These are phyloP conservation scores for Cathartes aura DNA, from an alignment of 2,113 vertebrate species.

Conservation along the genomic window DNA sequence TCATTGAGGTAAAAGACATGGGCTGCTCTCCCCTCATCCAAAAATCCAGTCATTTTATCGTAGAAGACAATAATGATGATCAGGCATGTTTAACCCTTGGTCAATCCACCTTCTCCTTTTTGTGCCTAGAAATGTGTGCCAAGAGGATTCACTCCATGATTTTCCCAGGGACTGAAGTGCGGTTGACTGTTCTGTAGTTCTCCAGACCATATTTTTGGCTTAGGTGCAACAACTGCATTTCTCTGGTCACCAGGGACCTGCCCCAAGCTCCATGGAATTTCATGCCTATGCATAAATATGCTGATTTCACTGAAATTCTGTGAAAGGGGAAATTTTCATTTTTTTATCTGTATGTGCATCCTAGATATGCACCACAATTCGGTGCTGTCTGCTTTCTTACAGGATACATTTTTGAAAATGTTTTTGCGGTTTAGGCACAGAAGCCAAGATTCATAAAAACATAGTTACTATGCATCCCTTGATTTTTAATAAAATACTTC, in stretches of 20 bases:
- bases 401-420: not conserved
- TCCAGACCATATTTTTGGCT: not conserved
- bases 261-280: not conserved
- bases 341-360: not conserved
- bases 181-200: not conserved
- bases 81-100: not conserved
- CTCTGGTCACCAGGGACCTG: not conserved
- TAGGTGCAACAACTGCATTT: not conserved
- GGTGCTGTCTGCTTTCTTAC: not conserved
- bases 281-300: not conserved
- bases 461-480: not conserved
- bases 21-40: not conserved
- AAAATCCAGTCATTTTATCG: not conserved
- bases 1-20: not conserved
- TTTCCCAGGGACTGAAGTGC: not conserved
- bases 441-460: not conserved
- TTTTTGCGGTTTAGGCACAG: not conserved
- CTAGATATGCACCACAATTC: not conserved
- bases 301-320: not conserved
- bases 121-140: not conserved
- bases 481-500: not conserved
- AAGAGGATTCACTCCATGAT: not conserved
- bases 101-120: not conserved
- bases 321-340: not conserved
- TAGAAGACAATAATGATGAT: not conserved